Base-by-base conservation (phyloP, 2,888 invertebrate genomes). In the Ormia ochracea region DNA sequence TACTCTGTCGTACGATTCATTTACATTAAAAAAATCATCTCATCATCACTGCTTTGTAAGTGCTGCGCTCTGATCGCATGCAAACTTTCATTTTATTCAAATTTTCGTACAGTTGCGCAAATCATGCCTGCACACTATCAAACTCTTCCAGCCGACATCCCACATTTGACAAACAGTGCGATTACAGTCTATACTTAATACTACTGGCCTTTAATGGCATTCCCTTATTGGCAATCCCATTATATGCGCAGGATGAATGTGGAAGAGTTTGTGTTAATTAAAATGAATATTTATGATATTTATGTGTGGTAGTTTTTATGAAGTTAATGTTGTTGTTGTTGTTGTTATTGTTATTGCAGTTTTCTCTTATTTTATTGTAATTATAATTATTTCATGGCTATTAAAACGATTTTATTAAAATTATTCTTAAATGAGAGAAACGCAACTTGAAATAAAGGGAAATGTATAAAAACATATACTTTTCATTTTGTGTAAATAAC, bases 361-460 rank as follows among this genome's bases (percentile, higher is more conserved):
- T 68, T 43, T 50, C n/a, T 43, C 66, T 28, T 4, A 54, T 31
- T 66, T 74, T 74, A 68, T 72, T 65, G 36, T 63, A 23, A 52
- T 48, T 79, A 33, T 63, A 58, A 65, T 66, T 65, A 63, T 68
- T 58, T 58, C 48, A 63, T 73, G 28, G 52, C 68, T 78, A 33
- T 56, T 26, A 48, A 61, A 59, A 59, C 58, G 23, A 31, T 69
- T 63, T 45, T 63, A 69, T 45, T 63, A 28, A 54, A 48, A 50
- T 63, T 63, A 36, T 50, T 26, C 19, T 36, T 10, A 38, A 6
- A 21, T n/a, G 26, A 12, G 3, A 10, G 38, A 50, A 65, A n/a
- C 21, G 21, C 36, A 14, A 10, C 2, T 50, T 23, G 26, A 36
- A 65, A 36, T 4, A 36, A n/a, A 6, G 36, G 19, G 21, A n/a